A percentile compares a stretch with the other conserved stretches of the same genome.
phyloP scores from a whole-genome alignment of 2,113 vertebrate genomes.

The Microtus oregoni region DNA sequence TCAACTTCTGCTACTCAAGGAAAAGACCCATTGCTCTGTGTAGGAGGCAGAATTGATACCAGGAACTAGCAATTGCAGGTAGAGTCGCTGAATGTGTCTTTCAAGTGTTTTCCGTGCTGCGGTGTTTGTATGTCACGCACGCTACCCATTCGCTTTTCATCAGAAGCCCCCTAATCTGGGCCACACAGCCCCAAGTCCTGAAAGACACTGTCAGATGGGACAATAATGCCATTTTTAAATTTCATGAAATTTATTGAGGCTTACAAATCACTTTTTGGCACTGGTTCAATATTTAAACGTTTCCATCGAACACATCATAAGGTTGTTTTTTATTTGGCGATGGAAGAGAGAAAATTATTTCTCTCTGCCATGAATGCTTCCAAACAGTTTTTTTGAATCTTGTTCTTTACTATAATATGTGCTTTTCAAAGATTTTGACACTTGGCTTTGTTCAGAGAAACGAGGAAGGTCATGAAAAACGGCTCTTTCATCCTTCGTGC shows the following conservation, averaged over 20 bases:
- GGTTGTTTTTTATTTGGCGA: conserved; percentile 66
- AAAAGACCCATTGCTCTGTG: background rate
- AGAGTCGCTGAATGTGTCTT: conserved; percentile 19
- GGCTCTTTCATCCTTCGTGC: conserved; percentile 3
- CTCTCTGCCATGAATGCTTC: conserved; percentile 54
- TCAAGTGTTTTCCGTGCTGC: background rate
- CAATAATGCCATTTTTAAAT: conserved; percentile 67
- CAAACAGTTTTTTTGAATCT: conserved; percentile 52
- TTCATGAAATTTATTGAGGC: conserved; percentile 60
- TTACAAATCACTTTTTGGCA: conserved; percentile 47
- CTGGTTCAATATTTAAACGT: conserved; percentile 46
- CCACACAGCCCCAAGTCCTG: conserved; percentile 39
- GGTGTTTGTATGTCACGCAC: conserved; percentile 5
- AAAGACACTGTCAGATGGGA: conserved; percentile 68
- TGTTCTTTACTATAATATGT: conserved; percentile 44
- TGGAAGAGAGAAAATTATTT: conserved; percentile 66
- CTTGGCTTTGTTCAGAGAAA: conserved; percentile 68
- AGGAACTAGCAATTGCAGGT: background rate
- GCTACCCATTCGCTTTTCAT: background rate
- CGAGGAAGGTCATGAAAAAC: conserved; percentile 64
- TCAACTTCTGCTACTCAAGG: background rate
- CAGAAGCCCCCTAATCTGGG: conserved; percentile 64
- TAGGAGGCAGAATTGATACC: conserved; percentile 34
- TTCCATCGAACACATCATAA: conserved; percentile 58
- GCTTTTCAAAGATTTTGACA: conserved; percentile 70